Evolutionary conservation across 2,113 vertebrate species (phyloP), one percentile per base, ranked within the genome.

Genomic region (Nanger granti): DNA sequence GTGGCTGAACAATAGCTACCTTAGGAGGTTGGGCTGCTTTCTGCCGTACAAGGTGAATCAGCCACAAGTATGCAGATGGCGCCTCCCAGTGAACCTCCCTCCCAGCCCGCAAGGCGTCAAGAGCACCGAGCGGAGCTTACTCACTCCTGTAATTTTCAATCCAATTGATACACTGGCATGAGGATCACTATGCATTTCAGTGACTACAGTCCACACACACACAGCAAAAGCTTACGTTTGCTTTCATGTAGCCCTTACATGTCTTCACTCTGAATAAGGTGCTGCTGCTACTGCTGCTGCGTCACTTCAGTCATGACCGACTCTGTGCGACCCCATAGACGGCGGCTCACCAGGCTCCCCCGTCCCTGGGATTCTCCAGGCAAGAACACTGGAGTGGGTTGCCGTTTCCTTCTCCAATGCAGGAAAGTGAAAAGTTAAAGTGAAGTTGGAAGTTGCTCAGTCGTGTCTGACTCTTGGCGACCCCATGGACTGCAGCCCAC

Each of bases 301-400:
- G 60, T 29, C 60, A 6, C 60, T 62, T 29, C 28, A 62, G 60
- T 62, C 28, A 3, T 14, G 60, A 6, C 59, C 5, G 2, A 62
- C 28, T 60, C 47, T 47, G 60, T 62, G 60, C 28, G 0, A 14
- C 28, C 28, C 12, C 28, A 14, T 0, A 29, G 60, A 62, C 2
- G 11, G 11, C 5, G 13, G 60, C 60, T 28, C 60, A 13, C 5
- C 60, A 6, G 60, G 28, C 60, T 29, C 28, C 12, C 60, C 5
- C 44, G 1, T 29, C 28, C 60, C 60, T 62, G 60, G 60, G 60
- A 62, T 6, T 62, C 12, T 62, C 28, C 5, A 62, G 60, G 60
- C 60, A 29, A 62, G 12, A 29, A 29, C 28, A 29, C 60, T 29
- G 60, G 59, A 13, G 26, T 29, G 11, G 59, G 59, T 0, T 62